Conservation (phyloP, 2,888 invertebrate genomes). For the Protophormia terraenovae region DNA sequence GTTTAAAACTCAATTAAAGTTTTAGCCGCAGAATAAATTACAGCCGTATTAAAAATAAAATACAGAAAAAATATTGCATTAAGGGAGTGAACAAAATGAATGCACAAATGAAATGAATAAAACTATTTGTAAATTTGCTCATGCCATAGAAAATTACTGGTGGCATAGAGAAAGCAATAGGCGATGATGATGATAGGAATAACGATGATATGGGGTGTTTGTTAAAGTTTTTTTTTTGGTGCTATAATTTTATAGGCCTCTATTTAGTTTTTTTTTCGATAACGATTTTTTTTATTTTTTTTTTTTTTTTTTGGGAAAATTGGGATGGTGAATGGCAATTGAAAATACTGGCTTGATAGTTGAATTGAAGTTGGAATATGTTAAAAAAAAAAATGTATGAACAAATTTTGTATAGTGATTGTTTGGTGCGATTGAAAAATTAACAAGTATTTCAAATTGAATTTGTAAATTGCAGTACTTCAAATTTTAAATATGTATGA, state of each 20-base stretch:
- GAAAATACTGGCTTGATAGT: conserved; percentile 12
- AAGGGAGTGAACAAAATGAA: conserved; percentile 51
- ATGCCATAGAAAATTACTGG: not conserved
- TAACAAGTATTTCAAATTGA: conserved; percentile 58
- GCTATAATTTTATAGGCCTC: conserved; percentile 30
- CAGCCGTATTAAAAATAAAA: conserved; percentile 63
- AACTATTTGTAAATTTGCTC: conserved; percentile 31
- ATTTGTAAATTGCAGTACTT: conserved; percentile 57
- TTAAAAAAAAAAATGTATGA: conserved; percentile 10
- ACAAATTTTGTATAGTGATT: conserved; percentile 12
- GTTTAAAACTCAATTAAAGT: conserved; percentile 73
- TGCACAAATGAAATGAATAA: conserved; percentile 45
- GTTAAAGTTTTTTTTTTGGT: conserved; percentile 12
- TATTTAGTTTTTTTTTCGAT: not conserved
- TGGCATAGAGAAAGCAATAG: not conserved
- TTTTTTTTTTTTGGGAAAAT: not conserved
- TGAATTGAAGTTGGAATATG: conserved; percentile 24
- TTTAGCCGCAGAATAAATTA: conserved; percentile 72
- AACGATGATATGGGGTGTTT: not conserved
- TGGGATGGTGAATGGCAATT: not conserved
- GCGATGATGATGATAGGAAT: not conserved
- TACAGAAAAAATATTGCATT: conserved; percentile 12
- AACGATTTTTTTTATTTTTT: too few species aligned
- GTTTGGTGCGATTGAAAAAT: conserved; percentile 56
- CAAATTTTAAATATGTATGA: conserved; percentile 18